Evolutionary conservation across 2,797 vertebrate species (phyloP).

Genomic region (Amphiprion clarkii): DNA sequence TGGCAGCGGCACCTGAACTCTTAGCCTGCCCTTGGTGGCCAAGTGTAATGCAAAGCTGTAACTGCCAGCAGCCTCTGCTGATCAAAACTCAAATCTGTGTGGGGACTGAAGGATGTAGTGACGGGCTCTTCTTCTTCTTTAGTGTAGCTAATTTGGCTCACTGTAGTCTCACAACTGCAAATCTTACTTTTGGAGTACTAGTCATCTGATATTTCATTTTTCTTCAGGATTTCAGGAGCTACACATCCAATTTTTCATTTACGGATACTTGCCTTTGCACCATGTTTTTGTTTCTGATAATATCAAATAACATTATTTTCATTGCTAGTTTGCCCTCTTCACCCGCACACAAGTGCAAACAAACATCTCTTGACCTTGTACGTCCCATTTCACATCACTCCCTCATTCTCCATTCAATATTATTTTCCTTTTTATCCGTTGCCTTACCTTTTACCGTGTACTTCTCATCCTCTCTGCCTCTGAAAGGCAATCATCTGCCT

Average conservation of each 20-base stretch:
- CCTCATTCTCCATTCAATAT: constrained; percentile 38
- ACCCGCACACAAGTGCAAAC: constrained; percentile 64
- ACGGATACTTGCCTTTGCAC: not conserved
- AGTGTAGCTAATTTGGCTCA: not conserved
- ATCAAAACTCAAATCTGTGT: constrained; percentile 10
- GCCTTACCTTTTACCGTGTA: constrained; percentile 51
- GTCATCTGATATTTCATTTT: not conserved
- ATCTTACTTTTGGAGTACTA: constrained; percentile 10
- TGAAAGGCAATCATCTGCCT: constrained; percentile 47
- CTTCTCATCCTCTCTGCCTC: constrained; percentile 36
- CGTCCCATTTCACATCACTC: constrained; percentile 11
- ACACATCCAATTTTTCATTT: not conserved
- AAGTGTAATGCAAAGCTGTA: constrained; percentile 29
- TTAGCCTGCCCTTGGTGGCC: constrained; percentile 21
- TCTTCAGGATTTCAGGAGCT: not conserved
- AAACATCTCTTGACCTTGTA: constrained; percentile 45
- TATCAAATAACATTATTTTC: constrained; percentile 23
- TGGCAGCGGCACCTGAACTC: constrained; percentile 46
- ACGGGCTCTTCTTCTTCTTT: not conserved
- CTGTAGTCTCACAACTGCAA: constrained; percentile 20
- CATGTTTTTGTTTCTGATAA: constrained; percentile 16
- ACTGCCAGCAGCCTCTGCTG: constrained; percentile 23
- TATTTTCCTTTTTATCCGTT: constrained; percentile 40
- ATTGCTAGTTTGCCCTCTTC: constrained; percentile 28
- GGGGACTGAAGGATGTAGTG: not conserved